These are phyloP conservation scores for Bombus affinis DNA, from an alignment of 1,140 invertebrate genomes.

Conservation along the genomic window DNA sequence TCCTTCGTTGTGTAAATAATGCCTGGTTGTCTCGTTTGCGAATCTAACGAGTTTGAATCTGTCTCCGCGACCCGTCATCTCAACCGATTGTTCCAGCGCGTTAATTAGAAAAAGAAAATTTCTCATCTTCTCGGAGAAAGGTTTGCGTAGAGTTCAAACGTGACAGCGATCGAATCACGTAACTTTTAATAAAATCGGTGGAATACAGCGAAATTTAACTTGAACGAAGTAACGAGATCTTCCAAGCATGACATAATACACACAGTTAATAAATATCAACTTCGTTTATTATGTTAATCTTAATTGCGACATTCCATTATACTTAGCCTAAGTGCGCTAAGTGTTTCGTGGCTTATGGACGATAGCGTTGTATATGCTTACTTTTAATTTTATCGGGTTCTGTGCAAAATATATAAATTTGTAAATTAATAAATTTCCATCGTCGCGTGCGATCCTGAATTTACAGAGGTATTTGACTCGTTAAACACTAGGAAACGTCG, in stretches of 20 bases:
- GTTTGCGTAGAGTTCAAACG: too few species aligned
- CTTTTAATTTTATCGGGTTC: background rate
- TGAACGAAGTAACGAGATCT: background rate
- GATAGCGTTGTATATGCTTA: background rate
- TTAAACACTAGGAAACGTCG: background rate
- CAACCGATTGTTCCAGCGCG: constrained; percentile 7
- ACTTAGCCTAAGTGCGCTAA: too few species aligned
- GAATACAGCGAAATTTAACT: background rate
- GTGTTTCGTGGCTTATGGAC: too few species aligned
- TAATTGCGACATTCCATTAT: too few species aligned
- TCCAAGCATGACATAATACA: too few species aligned
- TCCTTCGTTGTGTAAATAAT: constrained; percentile 54
- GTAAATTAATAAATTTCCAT: background rate
- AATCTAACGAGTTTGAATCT: constrained; percentile 17
- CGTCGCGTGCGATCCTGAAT: background rate
- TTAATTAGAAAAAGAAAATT: background rate
- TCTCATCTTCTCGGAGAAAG: background rate
- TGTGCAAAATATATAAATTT: background rate
- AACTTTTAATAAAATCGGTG: too few species aligned
- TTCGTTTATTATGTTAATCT: too few species aligned
- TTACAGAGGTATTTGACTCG: background rate
- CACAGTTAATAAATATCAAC: too few species aligned
- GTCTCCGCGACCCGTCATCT: background rate
- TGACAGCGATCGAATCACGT: too few species aligned
- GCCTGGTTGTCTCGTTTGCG: background rate